Base-by-base conservation (phyloP, 2,113 vertebrate genomes). In the Alectura lathami region DNA sequence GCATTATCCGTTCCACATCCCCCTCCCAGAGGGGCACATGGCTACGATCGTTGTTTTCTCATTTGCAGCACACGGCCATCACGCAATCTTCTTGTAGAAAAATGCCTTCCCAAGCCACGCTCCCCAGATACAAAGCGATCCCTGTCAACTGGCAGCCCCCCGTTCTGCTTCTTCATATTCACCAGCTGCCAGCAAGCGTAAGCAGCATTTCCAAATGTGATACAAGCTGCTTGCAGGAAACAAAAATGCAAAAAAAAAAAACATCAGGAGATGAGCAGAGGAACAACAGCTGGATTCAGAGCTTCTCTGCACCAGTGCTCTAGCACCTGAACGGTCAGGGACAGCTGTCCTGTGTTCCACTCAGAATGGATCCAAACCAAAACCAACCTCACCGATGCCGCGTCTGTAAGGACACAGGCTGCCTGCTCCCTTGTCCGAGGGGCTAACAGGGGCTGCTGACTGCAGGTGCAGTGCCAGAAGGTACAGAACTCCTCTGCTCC, bases 141-240 rank as follows among this genome's bases (percentile, higher is more conserved):
- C 38, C 74, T 36, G 17, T 30, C 70, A 79, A 21, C 23, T 24
- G 38, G 43, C 69, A 88, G 27, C 16, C 29, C 18, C 12, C 21
- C 57, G 38, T 38, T 36, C 66, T 56, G 30, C 79, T 92, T 68
- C 17, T 43, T 60, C 40, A 34, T 6, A 17, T 53, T 66, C 86
- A 15, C 1, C 29, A 38, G 27, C 63, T 57, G 17, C 17, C 72
- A 13, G 50, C 42, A 38, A 95, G 45, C 22, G 38, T 45, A 62
- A 81, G 26, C 36, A 43, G 10, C 68, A 40, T 27, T 80, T 72
- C 81, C 66, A 81, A 93, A 83, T 47, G 90, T 47, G 91, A 80
- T 62, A 51, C 56, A 56, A 67, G 38, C 42, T 75, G 86, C 50
- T 85, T 86, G 68, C 8, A 15, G 23, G 24, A 10, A 4, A 29